Evolutionary conservation across 2,797 vertebrate species (phyloP).

Genomic region (Lagorchestes hirsutus): DNA sequence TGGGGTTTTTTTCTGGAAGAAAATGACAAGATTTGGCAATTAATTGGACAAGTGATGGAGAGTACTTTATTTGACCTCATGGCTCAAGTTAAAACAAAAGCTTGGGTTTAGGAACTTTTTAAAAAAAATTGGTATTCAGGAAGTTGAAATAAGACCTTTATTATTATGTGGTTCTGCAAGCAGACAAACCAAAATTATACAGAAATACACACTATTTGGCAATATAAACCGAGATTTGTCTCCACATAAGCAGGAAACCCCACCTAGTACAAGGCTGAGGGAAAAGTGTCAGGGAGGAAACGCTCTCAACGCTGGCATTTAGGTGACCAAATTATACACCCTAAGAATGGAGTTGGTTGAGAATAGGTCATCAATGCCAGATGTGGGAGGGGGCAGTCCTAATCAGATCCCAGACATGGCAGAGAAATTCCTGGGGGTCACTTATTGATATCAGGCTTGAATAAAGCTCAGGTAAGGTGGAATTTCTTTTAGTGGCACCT

Average conservation of each 20-base stretch:
- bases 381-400: neutral
- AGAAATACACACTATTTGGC: neutral
- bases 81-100: neutral
- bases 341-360: neutral
- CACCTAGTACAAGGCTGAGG: neutral
- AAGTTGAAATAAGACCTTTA: neutral
- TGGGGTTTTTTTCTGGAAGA: neutral
- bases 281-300: neutral
- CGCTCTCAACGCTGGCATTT: neutral
- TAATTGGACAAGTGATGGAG: neutral
- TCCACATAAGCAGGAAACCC: neutral
- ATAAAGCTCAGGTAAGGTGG: neutral
- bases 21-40: neutral
- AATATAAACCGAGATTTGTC: neutral
- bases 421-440: neutral
- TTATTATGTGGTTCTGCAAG: neutral
- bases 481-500: neutral
- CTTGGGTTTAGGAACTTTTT: neutral
- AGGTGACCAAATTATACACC: neutral
- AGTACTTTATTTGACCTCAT: neutral
- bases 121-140: neutral
- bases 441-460: neutral
- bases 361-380: neutral
- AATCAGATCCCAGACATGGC: neutral
- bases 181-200: neutral